Conservation (phyloP, 2,113 vertebrate species). For the Casuarius casuarius region DNA sequence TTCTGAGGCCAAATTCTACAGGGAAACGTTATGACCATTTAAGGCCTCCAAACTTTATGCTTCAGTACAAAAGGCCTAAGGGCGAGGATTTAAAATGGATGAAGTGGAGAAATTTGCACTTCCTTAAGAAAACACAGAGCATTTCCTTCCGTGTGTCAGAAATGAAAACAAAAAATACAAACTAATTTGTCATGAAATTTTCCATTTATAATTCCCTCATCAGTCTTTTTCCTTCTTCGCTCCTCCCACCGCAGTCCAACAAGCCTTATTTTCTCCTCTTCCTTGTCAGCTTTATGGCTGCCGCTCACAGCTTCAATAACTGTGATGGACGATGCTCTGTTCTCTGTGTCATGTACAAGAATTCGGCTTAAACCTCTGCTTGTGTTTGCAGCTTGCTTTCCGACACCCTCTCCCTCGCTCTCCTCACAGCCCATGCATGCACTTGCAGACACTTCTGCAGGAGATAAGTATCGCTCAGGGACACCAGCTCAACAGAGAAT, state of each 20-base stretch:
- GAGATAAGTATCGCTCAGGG: slow-evolving; percentile 56
- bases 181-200: slow-evolving; percentile 88
- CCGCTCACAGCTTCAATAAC: slow-evolving; percentile 55
- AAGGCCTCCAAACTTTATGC: slow-evolving; percentile 87
- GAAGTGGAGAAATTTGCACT: slow-evolving; percentile 95
- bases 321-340: slow-evolving; percentile 65
- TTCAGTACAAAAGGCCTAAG: slow-evolving; percentile 87
- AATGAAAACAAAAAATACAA: slow-evolving; percentile 85
- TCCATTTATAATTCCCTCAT: slow-evolving; percentile 82
- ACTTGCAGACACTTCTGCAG: slow-evolving; percentile 60
- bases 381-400: slow-evolving; percentile 76
- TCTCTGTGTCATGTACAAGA: slow-evolving; percentile 51
- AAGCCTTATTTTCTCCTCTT: slow-evolving; percentile 74
- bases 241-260: slow-evolving; percentile 29
- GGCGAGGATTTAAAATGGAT: slow-evolving; percentile 88
- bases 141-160: slow-evolving; percentile 92
- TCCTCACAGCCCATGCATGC: background rate
- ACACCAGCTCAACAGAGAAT: slow-evolving; percentile 28
- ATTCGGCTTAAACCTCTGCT: slow-evolving; percentile 66
- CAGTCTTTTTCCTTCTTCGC: slow-evolving; percentile 53
- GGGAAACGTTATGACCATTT: slow-evolving; percentile 86
- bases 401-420: slow-evolving; percentile 52
- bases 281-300: slow-evolving; percentile 67
- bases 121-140: slow-evolving; percentile 92
- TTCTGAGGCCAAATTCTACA: slow-evolving; percentile 83